Conservation (phyloP, 2,888 invertebrate species). For the Caenorhabditis afra region DNA sequence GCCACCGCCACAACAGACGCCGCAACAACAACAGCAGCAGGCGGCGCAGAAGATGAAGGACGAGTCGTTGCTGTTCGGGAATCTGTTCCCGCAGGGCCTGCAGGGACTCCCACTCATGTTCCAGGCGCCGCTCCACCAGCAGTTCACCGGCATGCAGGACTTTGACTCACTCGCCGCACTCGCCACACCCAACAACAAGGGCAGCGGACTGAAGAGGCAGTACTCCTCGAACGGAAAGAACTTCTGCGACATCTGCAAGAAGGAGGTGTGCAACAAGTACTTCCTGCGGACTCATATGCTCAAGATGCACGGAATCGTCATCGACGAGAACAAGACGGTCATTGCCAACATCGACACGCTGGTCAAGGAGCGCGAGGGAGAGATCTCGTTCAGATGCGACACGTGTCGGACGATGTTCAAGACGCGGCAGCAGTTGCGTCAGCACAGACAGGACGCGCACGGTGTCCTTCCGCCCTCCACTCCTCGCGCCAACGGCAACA, state of each 20-base stretch:
- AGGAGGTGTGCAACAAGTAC: conserved; percentile 93
- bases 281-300: conserved; percentile 95
- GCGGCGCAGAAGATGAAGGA: conserved; percentile 29
- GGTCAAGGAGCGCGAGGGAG: conserved; percentile 77
- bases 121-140: conserved; percentile 36
- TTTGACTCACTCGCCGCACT: conserved; percentile 46
- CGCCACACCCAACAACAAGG: conserved; percentile 56
- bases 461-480: conserved; percentile 85
- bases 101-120: conserved; percentile 35
- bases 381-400: conserved; percentile 86
- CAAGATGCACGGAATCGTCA: conserved; percentile 86
- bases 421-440: conserved; percentile 96
- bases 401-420: conserved; percentile 98
- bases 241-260: conserved; percentile 81
- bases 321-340: conserved; percentile 81
- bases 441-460: conserved; percentile 98
- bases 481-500: conserved; percentile 45
- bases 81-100: conserved; percentile 39
- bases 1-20: background rate
- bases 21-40: conserved; percentile 10
- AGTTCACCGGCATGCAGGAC: conserved; percentile 49
- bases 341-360: conserved; percentile 80
- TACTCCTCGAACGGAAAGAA: conserved; percentile 79
- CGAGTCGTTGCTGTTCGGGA: conserved; percentile 22
- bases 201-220: conserved; percentile 70